Evolutionary conservation across 2,888 invertebrate genomes (phyloP).

Genomic region (Drosophila mulleri): DNA sequence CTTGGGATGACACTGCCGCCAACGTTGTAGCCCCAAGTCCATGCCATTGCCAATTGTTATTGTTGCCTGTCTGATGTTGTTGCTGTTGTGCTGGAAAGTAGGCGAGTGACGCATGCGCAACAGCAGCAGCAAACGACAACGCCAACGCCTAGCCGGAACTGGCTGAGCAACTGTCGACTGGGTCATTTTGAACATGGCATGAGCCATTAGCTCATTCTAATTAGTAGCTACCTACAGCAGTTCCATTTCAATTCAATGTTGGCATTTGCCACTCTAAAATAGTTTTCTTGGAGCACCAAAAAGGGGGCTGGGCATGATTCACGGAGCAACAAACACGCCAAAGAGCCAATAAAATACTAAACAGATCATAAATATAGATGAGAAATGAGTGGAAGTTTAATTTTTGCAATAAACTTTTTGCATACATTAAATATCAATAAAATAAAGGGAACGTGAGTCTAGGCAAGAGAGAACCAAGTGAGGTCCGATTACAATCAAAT

Average conservation of each 20-base stretch:
- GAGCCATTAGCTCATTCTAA: conserved; percentile 44
- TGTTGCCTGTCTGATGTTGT: conserved; percentile 17
- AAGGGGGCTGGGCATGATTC: conserved; percentile 27
- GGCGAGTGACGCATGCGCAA: conserved; percentile 63
- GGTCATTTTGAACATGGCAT: conserved; percentile 42
- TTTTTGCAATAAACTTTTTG: neutral
- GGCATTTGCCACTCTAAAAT: conserved; percentile 22
- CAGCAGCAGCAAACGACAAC: conserved; percentile 22
- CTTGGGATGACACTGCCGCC: conserved; percentile 68
- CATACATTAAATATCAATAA: neutral
- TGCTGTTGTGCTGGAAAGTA: conserved; percentile 34
- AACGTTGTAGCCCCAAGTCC: conserved; percentile 41
- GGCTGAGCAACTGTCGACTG: conserved; percentile 50
- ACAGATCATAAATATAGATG: conserved; percentile 9
- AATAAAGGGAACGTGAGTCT: neutral
- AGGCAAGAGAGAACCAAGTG: neutral
- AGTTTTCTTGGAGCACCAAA: conserved; percentile 15
- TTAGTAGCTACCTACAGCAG: conserved; percentile 62
- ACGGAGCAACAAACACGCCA: neutral
- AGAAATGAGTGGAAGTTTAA: neutral
- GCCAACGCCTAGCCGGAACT: conserved; percentile 56
- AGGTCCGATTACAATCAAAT: neutral
- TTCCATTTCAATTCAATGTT: conserved; percentile 28
- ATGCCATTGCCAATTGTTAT: conserved; percentile 9
- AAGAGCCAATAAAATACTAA: conserved; percentile 1